Evolutionary conservation across 2,113 vertebrate genomes (phyloP), one percentile per base, ranked within the genome.

Genomic region (Rhinolophus sinicus): DNA sequence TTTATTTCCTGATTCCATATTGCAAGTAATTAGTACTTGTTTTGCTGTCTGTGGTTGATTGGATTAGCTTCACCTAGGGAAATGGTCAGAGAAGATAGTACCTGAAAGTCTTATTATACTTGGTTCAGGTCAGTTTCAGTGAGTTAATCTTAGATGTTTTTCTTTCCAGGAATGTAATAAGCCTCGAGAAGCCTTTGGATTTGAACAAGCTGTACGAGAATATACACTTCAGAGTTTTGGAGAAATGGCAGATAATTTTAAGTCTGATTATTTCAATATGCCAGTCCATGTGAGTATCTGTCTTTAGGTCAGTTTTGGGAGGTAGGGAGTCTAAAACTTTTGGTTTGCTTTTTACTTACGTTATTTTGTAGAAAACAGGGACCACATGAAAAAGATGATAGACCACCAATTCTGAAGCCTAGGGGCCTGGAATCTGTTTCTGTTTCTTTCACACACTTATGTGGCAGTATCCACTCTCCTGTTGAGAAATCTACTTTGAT

Each of bases 221-320:
- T 99, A 99, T 96, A 99, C 99, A 22, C 99, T 99, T 75, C 99
- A 99, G 98, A 99, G 99, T 98, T 99, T 99, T 72, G 99, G 99
- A 84, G 99, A 99, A 98, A 99, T 99, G 99, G 99, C 99, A 13
- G 99, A 99, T 98, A 99, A 99, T 98, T 99, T 99, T 98, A 99
- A 99, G 98, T 99, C 99, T 3, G 99, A 99, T 98, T 99, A 99
- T 98, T 99, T 99, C 98, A 99, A 99, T 98, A 99, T 99, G 99
- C 99, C 99, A 0, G 99, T 99, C 81, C 99, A 99, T n/a, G 99
- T 99, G 98, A 98, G 99, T 99, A 96, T 93, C 67, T 88, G 0
- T 76, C 64, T 62, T 87, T 75, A 86, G 56, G 38, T 88, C n/a
- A 64, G 5, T 82, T 92, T 92, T 47, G 64, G 78, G 47, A 92